Percentiles rank a stretch among this genome's conserved stretches.
phyloP scores from a whole-genome alignment of 2,888 invertebrate species.

The Siphonodentalium dalli region DNA sequence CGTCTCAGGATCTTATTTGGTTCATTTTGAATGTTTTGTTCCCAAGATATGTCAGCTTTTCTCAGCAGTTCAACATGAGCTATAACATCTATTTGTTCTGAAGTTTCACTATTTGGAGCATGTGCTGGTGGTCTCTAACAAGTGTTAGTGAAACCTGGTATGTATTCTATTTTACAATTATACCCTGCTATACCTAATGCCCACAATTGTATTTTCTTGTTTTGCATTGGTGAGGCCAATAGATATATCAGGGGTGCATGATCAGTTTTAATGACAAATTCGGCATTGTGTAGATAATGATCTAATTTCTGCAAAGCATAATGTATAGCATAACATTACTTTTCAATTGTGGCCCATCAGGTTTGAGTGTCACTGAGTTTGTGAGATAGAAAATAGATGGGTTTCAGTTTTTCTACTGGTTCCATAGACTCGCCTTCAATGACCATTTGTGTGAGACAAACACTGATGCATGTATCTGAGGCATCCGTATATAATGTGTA shows the following conservation, averaged over 20 bases:
- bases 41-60: too few species aligned
- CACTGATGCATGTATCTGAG: too few species aligned
- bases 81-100: neutral
- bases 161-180: constrained; percentile 23
- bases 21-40: too few species aligned
- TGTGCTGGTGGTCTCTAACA: constrained; percentile 3
- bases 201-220: constrained; percentile 26
- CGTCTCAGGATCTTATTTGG: too few species aligned
- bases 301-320: constrained; percentile 17
- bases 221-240: constrained; percentile 20
- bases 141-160: constrained; percentile 12
- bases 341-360: constrained; percentile 16
- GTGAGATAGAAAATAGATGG: constrained; percentile 12
- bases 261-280: constrained; percentile 17
- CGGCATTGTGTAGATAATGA: constrained; percentile 13
- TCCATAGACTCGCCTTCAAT: neutral
- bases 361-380: too few species aligned
- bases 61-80: too few species aligned
- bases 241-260: constrained; percentile 21
- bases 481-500: constrained; percentile 24
- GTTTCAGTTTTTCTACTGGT: constrained; percentile 9
- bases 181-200: constrained; percentile 23
- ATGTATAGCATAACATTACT: constrained; percentile 14
- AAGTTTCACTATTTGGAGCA: neutral
- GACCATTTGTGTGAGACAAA: constrained; percentile 6